Conservation (phyloP, 1,140 invertebrate species). For the Drosophila kikkawai region DNA sequence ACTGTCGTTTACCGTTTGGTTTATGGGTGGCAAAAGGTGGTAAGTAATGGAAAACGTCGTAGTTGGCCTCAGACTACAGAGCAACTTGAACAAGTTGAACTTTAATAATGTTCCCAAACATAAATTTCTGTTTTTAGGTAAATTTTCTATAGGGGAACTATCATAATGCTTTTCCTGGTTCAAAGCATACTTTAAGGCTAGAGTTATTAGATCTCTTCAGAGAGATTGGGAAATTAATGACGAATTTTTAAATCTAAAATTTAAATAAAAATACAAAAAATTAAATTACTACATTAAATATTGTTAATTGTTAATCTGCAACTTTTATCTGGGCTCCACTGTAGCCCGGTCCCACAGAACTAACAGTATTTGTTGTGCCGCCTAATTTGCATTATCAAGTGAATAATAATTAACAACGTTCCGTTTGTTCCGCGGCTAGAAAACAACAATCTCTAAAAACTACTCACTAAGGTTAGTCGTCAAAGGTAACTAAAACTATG, state of each 20-base stretch:
- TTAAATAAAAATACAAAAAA: background rate
- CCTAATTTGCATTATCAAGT: slow-evolving; percentile 57
- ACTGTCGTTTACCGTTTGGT: slow-evolving; percentile 41
- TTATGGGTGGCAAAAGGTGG: slow-evolving; percentile 41
- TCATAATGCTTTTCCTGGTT: no score
- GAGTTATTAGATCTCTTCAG: no score
- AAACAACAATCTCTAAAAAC: slow-evolving; percentile 52
- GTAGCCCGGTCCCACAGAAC: slow-evolving; percentile 35
- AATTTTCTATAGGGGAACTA: no score
- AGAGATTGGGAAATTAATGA: no score
- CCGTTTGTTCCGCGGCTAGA: slow-evolving; percentile 1
- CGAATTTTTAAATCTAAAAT: no score
- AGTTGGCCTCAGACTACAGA: slow-evolving; percentile 16
- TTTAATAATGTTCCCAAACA: background rate
- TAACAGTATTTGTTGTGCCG: slow-evolving; percentile 53
- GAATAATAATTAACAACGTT: slow-evolving; percentile 39
- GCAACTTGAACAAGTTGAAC: background rate
- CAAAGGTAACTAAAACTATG: slow-evolving; percentile 24
- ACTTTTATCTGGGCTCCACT: slow-evolving; percentile 5
- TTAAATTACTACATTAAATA: background rate
- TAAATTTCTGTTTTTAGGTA: background rate
- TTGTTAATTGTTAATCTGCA: background rate
- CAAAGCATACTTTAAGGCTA: no score
- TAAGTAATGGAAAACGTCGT: slow-evolving; percentile 37
- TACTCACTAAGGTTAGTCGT: slow-evolving; percentile 44